These are phyloP conservation scores for Trichechus manatus DNA, from an alignment of 2,113 vertebrate genomes.

Conservation along the genomic window DNA sequence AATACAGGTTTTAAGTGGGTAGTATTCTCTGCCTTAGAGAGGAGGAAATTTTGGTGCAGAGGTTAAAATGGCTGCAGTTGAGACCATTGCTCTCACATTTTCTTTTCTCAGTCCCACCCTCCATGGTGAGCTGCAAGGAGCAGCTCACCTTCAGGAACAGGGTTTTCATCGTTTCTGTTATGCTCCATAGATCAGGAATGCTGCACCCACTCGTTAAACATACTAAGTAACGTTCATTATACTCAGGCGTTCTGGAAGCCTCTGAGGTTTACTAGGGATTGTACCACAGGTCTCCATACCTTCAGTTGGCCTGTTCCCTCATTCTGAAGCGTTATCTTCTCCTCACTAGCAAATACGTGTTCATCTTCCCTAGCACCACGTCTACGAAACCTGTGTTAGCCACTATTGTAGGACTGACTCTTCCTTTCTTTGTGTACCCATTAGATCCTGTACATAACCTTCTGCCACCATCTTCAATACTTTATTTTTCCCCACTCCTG, in stretches of 20 bases:
- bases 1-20: neutral
- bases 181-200: neutral
- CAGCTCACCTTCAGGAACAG: neutral
- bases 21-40: neutral
- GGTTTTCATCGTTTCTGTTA: neutral
- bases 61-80: neutral
- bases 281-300: neutral
- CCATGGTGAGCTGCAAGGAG: neutral
- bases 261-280: neutral
- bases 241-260: too few relatives aligned
- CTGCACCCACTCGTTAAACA: neutral
- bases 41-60: neutral
- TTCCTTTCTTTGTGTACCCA: too few relatives aligned
- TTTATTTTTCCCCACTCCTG: neutral
- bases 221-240: accelerated
- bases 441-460: neutral
- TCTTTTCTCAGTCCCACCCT: neutral
- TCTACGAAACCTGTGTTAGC: neutral
- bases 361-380: neutral
- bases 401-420: too few relatives aligned
- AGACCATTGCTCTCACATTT: neutral
- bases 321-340: neutral
- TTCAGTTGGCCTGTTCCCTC: neutral
- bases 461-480: neutral
- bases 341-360: neutral